Conservation (phyloP, 2,113 vertebrate genomes). For the Otocyon megalotis region DNA sequence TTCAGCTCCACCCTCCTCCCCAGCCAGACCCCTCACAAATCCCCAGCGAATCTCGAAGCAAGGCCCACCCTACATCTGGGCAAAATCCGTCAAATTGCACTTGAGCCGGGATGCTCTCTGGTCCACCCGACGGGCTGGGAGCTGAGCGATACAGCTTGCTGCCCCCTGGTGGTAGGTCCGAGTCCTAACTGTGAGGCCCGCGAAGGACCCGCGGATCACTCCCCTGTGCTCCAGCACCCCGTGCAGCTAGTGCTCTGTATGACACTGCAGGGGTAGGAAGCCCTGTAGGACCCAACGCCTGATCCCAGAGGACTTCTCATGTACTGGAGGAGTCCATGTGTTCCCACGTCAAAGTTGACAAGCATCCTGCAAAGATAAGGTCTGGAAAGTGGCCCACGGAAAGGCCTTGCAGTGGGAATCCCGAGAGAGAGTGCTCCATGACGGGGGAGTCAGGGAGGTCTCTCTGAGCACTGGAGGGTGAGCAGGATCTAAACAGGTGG, state of each 20-base stretch:
- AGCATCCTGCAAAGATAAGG: not conserved
- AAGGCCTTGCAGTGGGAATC: not conserved
- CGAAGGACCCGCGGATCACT: too few relatives aligned
- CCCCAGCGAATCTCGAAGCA: not conserved
- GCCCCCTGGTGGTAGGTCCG: not conserved
- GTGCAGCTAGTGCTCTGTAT: not conserved
- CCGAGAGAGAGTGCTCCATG: rapidly evolving
- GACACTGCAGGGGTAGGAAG: not conserved
- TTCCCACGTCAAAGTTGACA: not conserved
- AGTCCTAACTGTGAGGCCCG: not conserved
- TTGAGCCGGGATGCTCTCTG: rapidly evolving
- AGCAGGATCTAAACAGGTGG: not conserved
- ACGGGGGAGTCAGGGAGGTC: too few relatives aligned
- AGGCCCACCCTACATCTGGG: not conserved
- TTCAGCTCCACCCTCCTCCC: not conserved
- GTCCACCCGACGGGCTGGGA: not conserved
- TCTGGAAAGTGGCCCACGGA: not conserved
- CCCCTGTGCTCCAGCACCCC: not conserved
- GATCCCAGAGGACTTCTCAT: not conserved
- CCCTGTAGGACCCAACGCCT: not conserved
- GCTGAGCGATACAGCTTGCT: not conserved
- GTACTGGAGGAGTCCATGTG: not conserved
- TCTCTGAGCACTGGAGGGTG: not conserved
- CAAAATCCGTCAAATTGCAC: not conserved
- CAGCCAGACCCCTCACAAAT: not conserved